phyloP scores from a whole-genome alignment of 2,113 vertebrate species.

The Seriola quinqueradiata region DNA sequence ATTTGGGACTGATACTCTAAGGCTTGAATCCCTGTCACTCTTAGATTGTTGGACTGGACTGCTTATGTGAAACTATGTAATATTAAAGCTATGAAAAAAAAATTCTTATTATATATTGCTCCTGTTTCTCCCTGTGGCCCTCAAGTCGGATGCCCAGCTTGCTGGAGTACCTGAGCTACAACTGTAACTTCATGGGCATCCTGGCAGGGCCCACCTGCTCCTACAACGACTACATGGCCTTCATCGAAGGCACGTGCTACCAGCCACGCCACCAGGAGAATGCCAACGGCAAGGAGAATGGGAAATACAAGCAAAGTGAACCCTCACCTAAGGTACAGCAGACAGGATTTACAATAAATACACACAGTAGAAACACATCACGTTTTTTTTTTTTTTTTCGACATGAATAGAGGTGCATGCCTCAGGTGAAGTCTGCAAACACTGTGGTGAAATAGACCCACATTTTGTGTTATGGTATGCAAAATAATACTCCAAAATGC shows the following conservation, averaged over 20 bases:
- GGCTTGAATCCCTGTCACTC: background rate
- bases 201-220: constrained; percentile 96
- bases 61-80: background rate
- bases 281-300: constrained; percentile 89
- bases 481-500: background rate
- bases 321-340: constrained; percentile 93
- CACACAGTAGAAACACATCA: too few species aligned
- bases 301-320: constrained; percentile 87
- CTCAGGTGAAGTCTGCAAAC: background rate
- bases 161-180: constrained; percentile 98
- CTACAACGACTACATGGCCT: constrained; percentile 97
- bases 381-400: background rate
- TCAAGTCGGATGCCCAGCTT: constrained; percentile 96
- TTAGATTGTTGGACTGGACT: background rate
- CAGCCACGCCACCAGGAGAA: constrained; percentile 85
- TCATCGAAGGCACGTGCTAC: constrained; percentile 94
- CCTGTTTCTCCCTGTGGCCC: constrained; percentile 28
- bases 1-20: background rate
- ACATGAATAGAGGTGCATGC: background rate
- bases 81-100: background rate
- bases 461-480: background rate
- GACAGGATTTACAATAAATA: background rate
- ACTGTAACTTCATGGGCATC: constrained; percentile 99
- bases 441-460: background rate
- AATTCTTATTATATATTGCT: background rate